A percentile compares a stretch with the other conserved stretches of the same genome.
Evolutionary conservation across 2,113 vertebrate species (phyloP).

Genomic region (Monarcha castaneiventris): DNA sequence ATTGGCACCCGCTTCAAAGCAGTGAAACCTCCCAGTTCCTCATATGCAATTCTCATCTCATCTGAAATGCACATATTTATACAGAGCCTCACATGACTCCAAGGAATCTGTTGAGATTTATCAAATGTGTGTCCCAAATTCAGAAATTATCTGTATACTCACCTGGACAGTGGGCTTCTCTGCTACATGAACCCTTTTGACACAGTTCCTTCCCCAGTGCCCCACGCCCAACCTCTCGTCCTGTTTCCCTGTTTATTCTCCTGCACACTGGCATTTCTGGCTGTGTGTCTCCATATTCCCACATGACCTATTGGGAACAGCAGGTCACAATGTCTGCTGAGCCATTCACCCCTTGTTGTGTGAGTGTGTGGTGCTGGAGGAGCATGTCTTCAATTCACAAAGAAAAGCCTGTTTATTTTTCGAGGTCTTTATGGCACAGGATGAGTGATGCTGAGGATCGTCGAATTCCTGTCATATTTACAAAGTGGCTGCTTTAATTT

Average conservation of each 20-base stretch:
- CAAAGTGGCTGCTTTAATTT: background rate
- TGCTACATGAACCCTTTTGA: background rate
- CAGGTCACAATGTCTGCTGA: background rate
- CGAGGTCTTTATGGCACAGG: background rate
- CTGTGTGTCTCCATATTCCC: background rate
- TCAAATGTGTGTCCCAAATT: background rate
- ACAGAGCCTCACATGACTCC: background rate
- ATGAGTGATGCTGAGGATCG: background rate
- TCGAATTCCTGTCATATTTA: background rate
- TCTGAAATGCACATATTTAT: background rate
- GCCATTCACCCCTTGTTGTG: background rate
- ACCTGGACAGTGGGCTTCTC: background rate
- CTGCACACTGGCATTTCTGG: background rate
- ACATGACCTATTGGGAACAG: background rate
- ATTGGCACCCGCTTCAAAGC: accelerated
- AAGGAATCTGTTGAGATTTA: background rate
- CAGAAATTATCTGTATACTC: background rate
- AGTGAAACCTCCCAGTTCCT: background rate
- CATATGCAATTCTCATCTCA: accelerated
- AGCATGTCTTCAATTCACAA: background rate
- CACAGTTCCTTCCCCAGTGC: background rate
- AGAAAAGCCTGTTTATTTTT: background rate
- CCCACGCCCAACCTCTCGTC: background rate
- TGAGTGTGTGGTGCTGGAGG: background rate
- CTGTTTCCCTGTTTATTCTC: background rate